Base-by-base conservation (phyloP, 2,888 invertebrate species). In the Oxystoma pomonae region DNA sequence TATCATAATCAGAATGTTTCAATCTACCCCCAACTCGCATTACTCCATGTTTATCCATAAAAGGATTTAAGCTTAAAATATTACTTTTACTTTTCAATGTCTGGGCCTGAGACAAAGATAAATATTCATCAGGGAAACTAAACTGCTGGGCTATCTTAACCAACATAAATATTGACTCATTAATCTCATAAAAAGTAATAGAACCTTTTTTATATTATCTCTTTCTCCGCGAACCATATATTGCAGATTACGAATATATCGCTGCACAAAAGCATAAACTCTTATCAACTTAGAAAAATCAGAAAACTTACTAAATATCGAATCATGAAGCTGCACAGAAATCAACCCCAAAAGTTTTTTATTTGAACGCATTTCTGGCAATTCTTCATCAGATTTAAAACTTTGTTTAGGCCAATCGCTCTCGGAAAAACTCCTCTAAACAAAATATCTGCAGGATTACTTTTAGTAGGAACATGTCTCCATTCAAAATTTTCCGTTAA, bases 11-110 rank as follows among this genome's bases (percentile, higher is more conserved):
- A 2, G 22, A 16, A 22, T 58, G 2, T 58, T 7, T 16, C n/a
- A 58, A n/a, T 21, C 22, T 5, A 20, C 58, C 58, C 22, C 58
- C 58, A 9, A 58, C 58, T 58, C 58, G 58, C 12, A 58, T 58
- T 22, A 58, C 7, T 3, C 16, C 22, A 16, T 17, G 2, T 58
- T 20, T 20, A 12, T 35, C 35, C 7, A 58, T 21, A n/a, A 21
- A 22, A 21, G 58, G 58, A 58, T 17, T 17, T 7, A 16, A 16
- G n/a, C 16, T 17, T 7, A 17, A 7, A 53, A 53, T n/a, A 5
- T 16, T 53, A 53, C 53, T 53, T 7, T 16, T 3, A 53, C n/a
- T n/a, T 9, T 3, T 5, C 3, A 53, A 5, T 53, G 53, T 17
- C 16, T 53, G 3, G n/a, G 3, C n/a, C 7, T 53, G 3, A 17